These are phyloP conservation scores for Cataglyphis rosenhaueri DNA, from an alignment of 2,888 invertebrate species.

Conservation along the genomic window DNA sequence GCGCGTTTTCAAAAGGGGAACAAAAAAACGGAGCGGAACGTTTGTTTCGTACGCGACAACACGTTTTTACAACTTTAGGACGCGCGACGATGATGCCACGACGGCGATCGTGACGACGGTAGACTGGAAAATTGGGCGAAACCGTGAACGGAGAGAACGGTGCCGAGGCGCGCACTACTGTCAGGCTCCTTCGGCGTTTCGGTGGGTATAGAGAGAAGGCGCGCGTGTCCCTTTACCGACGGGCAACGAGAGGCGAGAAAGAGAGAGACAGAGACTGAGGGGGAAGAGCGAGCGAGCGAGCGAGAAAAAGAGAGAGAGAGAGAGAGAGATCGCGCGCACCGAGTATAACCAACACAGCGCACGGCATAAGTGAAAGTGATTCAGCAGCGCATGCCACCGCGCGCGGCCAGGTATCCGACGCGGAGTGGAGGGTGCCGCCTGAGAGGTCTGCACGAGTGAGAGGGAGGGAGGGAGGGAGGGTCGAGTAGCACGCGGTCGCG, in stretches of 20 bases:
- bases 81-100: conserved; percentile 2
- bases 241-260: conserved; percentile 63
- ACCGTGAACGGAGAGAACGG: conserved; percentile 70
- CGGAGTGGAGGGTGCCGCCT: conserved; percentile 59
- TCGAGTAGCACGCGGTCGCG: conserved; percentile 65
- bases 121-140: conserved; percentile 66
- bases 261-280: conserved; percentile 26
- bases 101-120: background rate
- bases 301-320: conserved; percentile 24
- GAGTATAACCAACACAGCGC: conserved; percentile 79
- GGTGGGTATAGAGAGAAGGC: conserved; percentile 71
- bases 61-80: background rate
- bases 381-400: conserved; percentile 82
- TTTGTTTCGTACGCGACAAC: background rate
- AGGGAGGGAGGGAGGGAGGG: background rate
- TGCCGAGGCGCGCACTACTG: conserved; percentile 71
- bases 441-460: conserved; percentile 33
- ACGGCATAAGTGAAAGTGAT: conserved; percentile 85
- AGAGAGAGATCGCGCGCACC: conserved; percentile 40
- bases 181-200: conserved; percentile 72
- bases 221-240: conserved; percentile 77
- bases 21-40: background rate
- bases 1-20: conserved; percentile 12
- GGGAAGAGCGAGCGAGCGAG: conserved; percentile 53
- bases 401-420: conserved; percentile 80